Percentiles rank a stretch among this genome's conserved stretches.
Conservation (phyloP, 2,888 invertebrate species). For the Acleris literana region DNA sequence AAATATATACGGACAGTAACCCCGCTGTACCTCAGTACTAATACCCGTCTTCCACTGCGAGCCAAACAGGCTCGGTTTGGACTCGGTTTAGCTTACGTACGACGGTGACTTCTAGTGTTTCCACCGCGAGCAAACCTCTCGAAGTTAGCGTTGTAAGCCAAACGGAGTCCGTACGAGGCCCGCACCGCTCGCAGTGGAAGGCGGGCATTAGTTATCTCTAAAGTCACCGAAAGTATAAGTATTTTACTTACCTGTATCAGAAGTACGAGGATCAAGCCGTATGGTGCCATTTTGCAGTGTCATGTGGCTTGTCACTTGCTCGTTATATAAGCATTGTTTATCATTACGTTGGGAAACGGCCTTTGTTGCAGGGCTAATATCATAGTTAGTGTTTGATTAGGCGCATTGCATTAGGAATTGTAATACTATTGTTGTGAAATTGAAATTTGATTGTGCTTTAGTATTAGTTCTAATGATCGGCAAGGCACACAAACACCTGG, state of each 20-base stretch:
- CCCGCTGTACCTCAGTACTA: neutral
- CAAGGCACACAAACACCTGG: neutral
- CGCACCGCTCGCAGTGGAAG: no score
- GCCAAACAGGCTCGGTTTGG: no score
- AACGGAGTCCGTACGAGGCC: no score
- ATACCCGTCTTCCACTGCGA: no score
- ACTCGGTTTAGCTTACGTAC: no score
- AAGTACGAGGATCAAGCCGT: slow-evolving; percentile 63
- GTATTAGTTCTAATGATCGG: neutral
- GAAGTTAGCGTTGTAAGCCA: no score
- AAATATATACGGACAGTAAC: neutral
- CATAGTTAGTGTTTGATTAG: slow-evolving; percentile 41
- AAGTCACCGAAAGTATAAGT: neutral
- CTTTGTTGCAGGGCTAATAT: slow-evolving; percentile 46
- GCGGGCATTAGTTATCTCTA: slow-evolving; percentile 1
- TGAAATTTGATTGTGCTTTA: slow-evolving; percentile 1
- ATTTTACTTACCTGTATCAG: slow-evolving; percentile 64
- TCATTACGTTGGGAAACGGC: slow-evolving; percentile 58
- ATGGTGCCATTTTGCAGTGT: slow-evolving; percentile 60
- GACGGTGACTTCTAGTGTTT: no score
- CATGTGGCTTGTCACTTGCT: neutral
- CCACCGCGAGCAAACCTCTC: no score
- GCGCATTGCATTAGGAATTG: slow-evolving; percentile 13
- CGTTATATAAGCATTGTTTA: slow-evolving; percentile 43
- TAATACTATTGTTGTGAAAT: slow-evolving; percentile 21